A percentile compares a stretch with the other conserved stretches of the same genome.
phyloP scores from a whole-genome alignment of 2,797 vertebrate genomes.

The Taeniopygia guttata region DNA sequence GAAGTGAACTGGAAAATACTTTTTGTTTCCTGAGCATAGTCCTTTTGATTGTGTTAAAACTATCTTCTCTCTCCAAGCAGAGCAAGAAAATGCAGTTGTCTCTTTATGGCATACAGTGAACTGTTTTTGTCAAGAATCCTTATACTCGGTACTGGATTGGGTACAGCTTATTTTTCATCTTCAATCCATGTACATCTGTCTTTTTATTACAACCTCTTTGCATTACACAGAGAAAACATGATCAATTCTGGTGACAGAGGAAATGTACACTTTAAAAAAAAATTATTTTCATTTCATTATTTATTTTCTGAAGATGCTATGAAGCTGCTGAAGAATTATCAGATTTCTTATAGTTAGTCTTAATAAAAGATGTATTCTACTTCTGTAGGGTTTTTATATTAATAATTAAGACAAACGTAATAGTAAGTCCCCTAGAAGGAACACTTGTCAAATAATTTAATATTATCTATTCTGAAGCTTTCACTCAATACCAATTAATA shows the following conservation, averaged over 20 bases:
- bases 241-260: neutral
- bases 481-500: constrained; percentile 35
- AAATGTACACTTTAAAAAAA: neutral
- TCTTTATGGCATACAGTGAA: neutral
- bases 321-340: constrained; percentile 11
- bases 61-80: neutral
- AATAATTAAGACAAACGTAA: constrained; percentile 61
- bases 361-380: constrained; percentile 44
- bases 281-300: neutral
- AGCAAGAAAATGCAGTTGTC: neutral
- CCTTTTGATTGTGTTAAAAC: neutral
- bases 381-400: constrained; percentile 30
- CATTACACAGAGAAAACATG: neutral
- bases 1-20: neutral
- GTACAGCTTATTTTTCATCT: neutral
- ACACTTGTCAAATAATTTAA: constrained; percentile 39
- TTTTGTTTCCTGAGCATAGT: neutral
- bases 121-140: neutral
- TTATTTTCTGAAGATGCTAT: constrained; percentile 29
- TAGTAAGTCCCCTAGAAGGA: constrained; percentile 35
- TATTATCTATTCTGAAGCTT: constrained; percentile 44
- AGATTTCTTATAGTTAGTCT: constrained; percentile 23
- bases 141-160: neutral
- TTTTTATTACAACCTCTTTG: neutral
- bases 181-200: neutral